A percentile compares a stretch with the other conserved stretches of the same genome.
phyloP scores from a whole-genome alignment of 2,888 invertebrate species.

The Xanthia icteritia region DNA sequence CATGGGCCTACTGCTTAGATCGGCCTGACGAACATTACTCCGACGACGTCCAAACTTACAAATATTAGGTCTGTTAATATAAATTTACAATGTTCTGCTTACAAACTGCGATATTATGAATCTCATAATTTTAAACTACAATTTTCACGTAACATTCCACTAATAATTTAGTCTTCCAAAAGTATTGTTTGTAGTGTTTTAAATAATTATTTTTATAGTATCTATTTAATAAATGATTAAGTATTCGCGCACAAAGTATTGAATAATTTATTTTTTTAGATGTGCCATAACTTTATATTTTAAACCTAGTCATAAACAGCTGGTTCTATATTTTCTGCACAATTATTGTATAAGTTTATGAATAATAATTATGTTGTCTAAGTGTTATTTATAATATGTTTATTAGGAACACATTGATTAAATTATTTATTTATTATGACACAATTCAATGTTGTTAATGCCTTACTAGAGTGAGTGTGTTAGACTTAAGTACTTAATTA shows the following conservation, averaged over 20 bases:
- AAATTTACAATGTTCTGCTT: slow-evolving; percentile 38
- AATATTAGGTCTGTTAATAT: slow-evolving; percentile 53
- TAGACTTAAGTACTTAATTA: slow-evolving; percentile 73
- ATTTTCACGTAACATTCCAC: slow-evolving; percentile 65
- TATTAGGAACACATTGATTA: slow-evolving; percentile 54
- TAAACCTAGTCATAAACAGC: slow-evolving; percentile 66
- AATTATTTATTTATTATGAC: slow-evolving; percentile 64
- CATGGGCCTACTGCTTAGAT: slow-evolving; percentile 59
- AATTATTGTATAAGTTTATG: slow-evolving; percentile 58
- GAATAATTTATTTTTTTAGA: slow-evolving; percentile 48
- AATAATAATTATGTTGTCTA: slow-evolving; percentile 49
- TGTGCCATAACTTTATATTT: slow-evolving; percentile 64
- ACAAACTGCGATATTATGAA: slow-evolving; percentile 55
- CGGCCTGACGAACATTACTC: slow-evolving; percentile 50
- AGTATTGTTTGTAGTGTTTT: slow-evolving; percentile 59
- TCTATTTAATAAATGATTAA: slow-evolving; percentile 43
- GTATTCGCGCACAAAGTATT: slow-evolving; percentile 62
- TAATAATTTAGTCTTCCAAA: slow-evolving; percentile 69
- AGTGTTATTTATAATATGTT: slow-evolving; percentile 67
- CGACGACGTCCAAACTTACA: slow-evolving; percentile 40
- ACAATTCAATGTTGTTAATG: slow-evolving; percentile 73
- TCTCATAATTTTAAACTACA: slow-evolving; percentile 54
- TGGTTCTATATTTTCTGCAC: slow-evolving; percentile 63
- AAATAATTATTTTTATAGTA: slow-evolving; percentile 62
- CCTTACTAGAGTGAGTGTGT: slow-evolving; percentile 82